Base-by-base conservation (phyloP, 2,113 vertebrate species). In the Vimba vimba region DNA sequence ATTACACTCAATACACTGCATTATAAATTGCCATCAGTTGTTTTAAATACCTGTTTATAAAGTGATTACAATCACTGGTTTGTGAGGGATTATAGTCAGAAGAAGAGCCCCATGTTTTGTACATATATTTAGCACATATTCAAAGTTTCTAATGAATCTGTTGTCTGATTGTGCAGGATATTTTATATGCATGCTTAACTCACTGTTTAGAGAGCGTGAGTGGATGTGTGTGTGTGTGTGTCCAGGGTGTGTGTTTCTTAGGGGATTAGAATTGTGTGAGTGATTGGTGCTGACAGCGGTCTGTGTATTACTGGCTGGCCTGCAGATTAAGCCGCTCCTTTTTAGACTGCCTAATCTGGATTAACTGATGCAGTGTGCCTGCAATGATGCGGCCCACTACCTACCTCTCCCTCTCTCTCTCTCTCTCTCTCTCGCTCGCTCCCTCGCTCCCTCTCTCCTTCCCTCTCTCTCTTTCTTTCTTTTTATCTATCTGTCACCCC, bases 311-410 rank as follows among this genome's bases (percentile, higher is more conserved):
- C 91, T 94, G 93, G 94, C 91, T 92, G 93, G 92, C 90, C 92
- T 89, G 91, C 91, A 94, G 94, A 95, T 95, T 95, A 94, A 95
- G 91, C 85, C 91, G 89, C 91, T 93, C 92, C 92, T 93, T 95
- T 95, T 95, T 95, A 95, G 94, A 94, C 93, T 85, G 89, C 91
- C 89, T 95, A 95, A 95, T 95, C 94, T 95, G 94, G 94, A 95
- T 95, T 95, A 95, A 87, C 77, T 86, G 93, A 88, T 83, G 90
- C 91, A 94, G 93, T 94, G 93, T 94, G 94, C 94, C 93, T 93
- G 91, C 92, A 91, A 91, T 92, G 92, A 93, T 91, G 85, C 85
- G 27, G 86, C 89, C 77, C 25, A 30, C 88, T 88, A 86, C 88
- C 88, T 79, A 88, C 39, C 60, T 33, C 85, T 83, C 88, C 88